Base-by-base conservation (phyloP, 1,140 invertebrate genomes). In the Dufourea novaeangliae region DNA sequence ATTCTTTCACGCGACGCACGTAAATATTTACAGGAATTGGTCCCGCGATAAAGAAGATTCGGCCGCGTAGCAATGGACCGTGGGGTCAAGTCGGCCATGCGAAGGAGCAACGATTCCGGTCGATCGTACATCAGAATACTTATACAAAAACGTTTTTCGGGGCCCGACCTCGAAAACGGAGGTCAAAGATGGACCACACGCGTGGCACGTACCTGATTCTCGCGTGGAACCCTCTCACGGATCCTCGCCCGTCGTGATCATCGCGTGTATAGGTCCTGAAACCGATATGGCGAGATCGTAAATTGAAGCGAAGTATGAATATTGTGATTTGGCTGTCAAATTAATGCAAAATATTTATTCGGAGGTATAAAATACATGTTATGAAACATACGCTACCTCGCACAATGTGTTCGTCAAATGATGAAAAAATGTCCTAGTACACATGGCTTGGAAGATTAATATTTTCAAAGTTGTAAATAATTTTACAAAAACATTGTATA, bases 151-250 rank as follows among this genome's bases (percentile, higher is more conserved):
- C 59, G 34, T 70, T 41, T 52, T 70, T 39, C 61, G n/a, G 44
- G 50, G 12, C 46, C 52, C 52, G 57, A 71, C 70, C 73, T 71
- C 75, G 77, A 83, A 68, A 83, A 68, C 70, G 17, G 66, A 14
- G 83, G 78, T 80, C 82, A 78, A 37, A 57, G 32, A 29, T 78
- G 70, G 83, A 85, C 78, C 83, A 84, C 82, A 85, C 82, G 83
- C 71, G 82, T 70, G 54, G 63, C 64, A 39, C 41, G 74, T 82
- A 71, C 54, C 79, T 39, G 63, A 82, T 59, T 41, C 67, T 50
- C 41, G 17, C 17, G 11, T 62, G 41, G 34, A 32, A 52, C 54
- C 34, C 67, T 34, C 37, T 41, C 41, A 14, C 41, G 7, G 22
- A 11, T 41, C 27, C 62, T 41, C n/a, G 14, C 20, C 29, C 37